Percentiles rank a stretch among this genome's conserved stretches.
phyloP scores from a whole-genome alignment of 1,140 invertebrate genomes.

The Drosophila carrolli region DNA sequence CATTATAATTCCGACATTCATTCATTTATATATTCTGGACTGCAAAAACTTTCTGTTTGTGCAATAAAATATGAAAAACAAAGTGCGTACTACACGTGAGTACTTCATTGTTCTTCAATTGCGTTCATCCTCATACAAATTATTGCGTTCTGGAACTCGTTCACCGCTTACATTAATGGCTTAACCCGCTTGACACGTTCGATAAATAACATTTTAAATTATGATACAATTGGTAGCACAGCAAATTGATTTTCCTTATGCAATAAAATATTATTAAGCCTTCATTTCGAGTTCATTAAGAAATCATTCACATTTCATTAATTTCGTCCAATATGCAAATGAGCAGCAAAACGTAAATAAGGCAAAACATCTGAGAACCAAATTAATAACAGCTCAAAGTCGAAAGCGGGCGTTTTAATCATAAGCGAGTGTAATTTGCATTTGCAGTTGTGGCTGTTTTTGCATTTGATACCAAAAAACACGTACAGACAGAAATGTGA shows the following conservation, averaged over 20 bases:
- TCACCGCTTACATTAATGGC: constrained; percentile 18
- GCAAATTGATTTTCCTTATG: constrained; percentile 45
- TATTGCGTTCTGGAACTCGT: constrained; percentile 17
- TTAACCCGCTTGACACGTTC: constrained; percentile 31
- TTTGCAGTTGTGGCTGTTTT: constrained; percentile 30
- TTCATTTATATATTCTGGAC: background rate
- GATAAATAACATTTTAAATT: constrained; percentile 29
- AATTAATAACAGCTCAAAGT: constrained; percentile 43
- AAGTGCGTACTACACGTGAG: too few relatives aligned
- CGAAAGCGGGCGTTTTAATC: constrained; percentile 35
- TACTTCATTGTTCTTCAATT: too few relatives aligned
- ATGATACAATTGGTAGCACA: constrained; percentile 35
- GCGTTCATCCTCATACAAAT: background rate
- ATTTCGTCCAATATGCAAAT: constrained; percentile 51
- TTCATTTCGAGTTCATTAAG: constrained; percentile 50
- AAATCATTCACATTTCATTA: constrained; percentile 58
- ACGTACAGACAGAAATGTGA: constrained; percentile 33
- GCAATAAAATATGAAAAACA: background rate
- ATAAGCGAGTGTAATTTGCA: constrained; percentile 44
- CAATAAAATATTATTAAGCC: constrained; percentile 41
- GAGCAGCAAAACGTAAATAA: constrained; percentile 11
- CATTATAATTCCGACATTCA: too few relatives aligned
- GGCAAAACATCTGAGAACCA: constrained; percentile 16
- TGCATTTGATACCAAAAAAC: constrained; percentile 41
- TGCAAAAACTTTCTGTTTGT: background rate